Base-by-base conservation (phyloP, 2,113 vertebrate species). In the Philantomba maxwellii region DNA sequence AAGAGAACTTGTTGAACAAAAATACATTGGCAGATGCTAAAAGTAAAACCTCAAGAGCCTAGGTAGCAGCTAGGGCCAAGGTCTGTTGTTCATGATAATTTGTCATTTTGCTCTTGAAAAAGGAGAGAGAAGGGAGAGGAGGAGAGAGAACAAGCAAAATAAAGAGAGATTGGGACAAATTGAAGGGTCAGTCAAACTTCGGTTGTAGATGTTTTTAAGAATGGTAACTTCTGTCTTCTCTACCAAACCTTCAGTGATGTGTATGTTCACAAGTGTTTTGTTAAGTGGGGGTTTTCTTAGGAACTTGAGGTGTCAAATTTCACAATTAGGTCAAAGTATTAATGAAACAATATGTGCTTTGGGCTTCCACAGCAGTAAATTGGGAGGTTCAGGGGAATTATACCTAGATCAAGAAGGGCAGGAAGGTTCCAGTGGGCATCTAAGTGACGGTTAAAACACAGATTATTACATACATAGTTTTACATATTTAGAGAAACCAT, bases 131-230 rank as follows among this genome's bases (percentile, higher is more conserved):
- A 92, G 21, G 19, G 39, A 87, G 64, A 66, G 66, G 16, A 82
- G 47, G 43, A 89, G 2, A 77, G 33, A 87, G 16, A 84, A 93
- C 6, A 49, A 78, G 33, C 16, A 95, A 70, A 15, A 92, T n/a
- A 43, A 47, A 77, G 62, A 95, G 12, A 93, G 28, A 45, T 14
- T 62, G 15, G 55, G 39, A 82, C 64, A 62, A 96, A 95, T 0
- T 82, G 43, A 95, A 88, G 43, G 64, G 45, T 47, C 15, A 80
- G 30, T 64, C 19, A 89, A 77, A 55, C 47, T 64, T 85, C 11
- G 28, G n/a, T 10, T 33, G 75, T 75, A 39, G 58, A 88, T 93
- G n/a, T 94, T 39, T 96, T 96, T 91, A 91, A 92, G 58, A 97
- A 78, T 36, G 36, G 1, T 33, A 91, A 86, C 66, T 73, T 84